Conservation (phyloP, 2,113 vertebrate species). For the Myocastor coypus region DNA sequence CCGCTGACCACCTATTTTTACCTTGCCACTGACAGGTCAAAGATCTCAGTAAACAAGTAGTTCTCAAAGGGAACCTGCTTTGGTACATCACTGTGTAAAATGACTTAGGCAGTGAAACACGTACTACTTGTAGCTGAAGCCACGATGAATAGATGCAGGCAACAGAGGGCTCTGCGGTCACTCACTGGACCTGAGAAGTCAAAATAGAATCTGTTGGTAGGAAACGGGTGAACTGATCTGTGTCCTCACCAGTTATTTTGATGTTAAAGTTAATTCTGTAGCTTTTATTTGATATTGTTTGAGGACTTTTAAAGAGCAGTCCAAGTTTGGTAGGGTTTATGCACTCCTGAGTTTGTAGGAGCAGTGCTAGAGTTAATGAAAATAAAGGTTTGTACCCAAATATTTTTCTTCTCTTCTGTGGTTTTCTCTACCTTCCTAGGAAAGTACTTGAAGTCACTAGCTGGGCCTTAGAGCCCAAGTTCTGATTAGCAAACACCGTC, state of each 20-base stretch:
- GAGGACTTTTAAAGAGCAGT: too few species aligned
- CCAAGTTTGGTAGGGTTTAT: too few species aligned
- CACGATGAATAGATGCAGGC: neutral
- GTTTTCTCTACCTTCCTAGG: too few species aligned
- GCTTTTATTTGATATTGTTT: too few species aligned
- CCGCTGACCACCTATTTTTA: slow-evolving; percentile 35
- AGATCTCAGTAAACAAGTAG: slow-evolving; percentile 43
- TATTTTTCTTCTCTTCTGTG: too few species aligned
- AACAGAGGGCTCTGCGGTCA: slow-evolving; percentile 80
- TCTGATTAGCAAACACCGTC: neutral
- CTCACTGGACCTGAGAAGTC: neutral
- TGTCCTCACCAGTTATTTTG: too few species aligned
- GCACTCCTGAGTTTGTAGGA: too few species aligned
- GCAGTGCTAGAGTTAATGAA: too few species aligned
- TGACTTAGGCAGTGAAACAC: neutral
- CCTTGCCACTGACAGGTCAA: neutral
- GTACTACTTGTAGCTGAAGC: slow-evolving; percentile 5
- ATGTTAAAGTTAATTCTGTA: too few species aligned
- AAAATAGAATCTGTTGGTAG: too few species aligned
- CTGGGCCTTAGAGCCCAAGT: neutral
- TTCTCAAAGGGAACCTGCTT: slow-evolving; percentile 21
- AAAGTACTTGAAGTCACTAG: neutral
- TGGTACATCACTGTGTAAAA: slow-evolving; percentile 9
- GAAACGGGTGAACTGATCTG: too few species aligned
- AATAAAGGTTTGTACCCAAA: too few species aligned